Base-by-base conservation (phyloP, 2,888 invertebrate genomes). In the Cerceris rybyensis region DNA sequence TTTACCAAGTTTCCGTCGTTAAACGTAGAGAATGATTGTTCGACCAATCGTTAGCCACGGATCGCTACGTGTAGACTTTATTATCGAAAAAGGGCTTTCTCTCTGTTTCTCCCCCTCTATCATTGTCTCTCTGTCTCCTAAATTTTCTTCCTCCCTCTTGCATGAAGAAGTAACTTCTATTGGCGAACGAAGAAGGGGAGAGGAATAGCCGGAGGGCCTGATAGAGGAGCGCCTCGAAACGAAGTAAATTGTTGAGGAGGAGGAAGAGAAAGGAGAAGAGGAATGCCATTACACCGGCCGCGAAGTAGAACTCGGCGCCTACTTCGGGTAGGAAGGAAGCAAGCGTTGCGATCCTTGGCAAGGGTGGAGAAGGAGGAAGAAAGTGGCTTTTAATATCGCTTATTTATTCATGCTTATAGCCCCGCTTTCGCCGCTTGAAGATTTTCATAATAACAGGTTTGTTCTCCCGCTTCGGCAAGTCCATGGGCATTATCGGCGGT, bases 321-420 rank as follows among this genome's bases (percentile, higher is more conserved):
- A 55, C 75, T 60, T 46, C 46, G 46, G 42, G 61, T 52, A 63
- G 67, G 67, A 75, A 78, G 74, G 52, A 80, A 70, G 65, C 72
- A 80, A 70, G 65, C 72, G 72, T 61, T 39, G 61, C 64, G 72
- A 50, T 57, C 68, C 42, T 43, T 41, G 54, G 49, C 61, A 39
- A 28, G 41, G 43, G 13, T 28, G 57, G n/a, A 61, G 43, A 57
- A 57, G 67, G 49, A 70, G 66, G 70, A 78, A 77, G 82, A 80
- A 86, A 81, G 87, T 81, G 83, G 85, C 85, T 85, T 84, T 87
- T 87, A 88, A 87, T 87, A 87, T 87, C 87, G 87, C 87, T 86
- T 87, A 86, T 87, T 88, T 88, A 87, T 87, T 86, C 88, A 86
- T 86, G 75, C 85, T 82, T 82, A 87, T 80, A 78, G 81, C 76